Percentiles rank a stretch among this genome's conserved stretches.
phyloP scores from a whole-genome alignment of 1,140 invertebrate genomes.

The Tetramorium simillimum region DNA sequence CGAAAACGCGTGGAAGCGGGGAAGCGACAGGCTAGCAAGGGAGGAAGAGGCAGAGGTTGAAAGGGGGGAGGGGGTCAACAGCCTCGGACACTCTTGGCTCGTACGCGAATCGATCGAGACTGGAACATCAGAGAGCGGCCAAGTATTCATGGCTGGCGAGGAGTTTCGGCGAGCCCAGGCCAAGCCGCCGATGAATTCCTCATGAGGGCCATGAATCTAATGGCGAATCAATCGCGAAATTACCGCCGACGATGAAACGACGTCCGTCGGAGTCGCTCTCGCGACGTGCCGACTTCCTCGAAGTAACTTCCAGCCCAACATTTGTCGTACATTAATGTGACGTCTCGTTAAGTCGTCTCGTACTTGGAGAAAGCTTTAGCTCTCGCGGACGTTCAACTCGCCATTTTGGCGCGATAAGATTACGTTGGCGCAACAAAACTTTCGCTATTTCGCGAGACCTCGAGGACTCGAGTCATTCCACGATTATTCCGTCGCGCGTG shows the following conservation, averaged over 20 bases:
- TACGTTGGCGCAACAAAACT: neutral
- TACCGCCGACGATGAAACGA: slow-evolving; percentile 27
- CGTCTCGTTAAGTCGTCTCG: neutral
- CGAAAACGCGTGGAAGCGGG: neutral
- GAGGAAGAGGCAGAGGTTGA: slow-evolving; percentile 37
- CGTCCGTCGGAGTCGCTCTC: neutral
- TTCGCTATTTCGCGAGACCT: neutral
- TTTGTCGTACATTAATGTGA: neutral
- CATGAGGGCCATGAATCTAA: slow-evolving; percentile 67
- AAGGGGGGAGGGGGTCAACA: slow-evolving; percentile 58
- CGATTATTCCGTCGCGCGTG: neutral
- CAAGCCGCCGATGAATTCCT: slow-evolving; percentile 64
- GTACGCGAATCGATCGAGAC: slow-evolving; percentile 67
- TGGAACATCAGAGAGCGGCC: slow-evolving; percentile 53
- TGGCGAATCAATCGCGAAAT: slow-evolving; percentile 63
- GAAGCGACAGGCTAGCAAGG: neutral
- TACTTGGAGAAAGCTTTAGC: neutral
- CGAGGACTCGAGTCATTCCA: neutral
- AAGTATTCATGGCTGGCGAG: slow-evolving; percentile 61
- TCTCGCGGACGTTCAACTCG: slow-evolving; percentile 9
- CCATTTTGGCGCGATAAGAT: neutral
- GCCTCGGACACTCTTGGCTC: slow-evolving; percentile 59
- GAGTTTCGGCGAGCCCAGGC: slow-evolving; percentile 45
- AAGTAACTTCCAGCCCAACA: neutral
- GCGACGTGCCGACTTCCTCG: neutral